Evolutionary conservation across 1,140 invertebrate species (phyloP).

Genomic region (Drosophila aff.): DNA sequence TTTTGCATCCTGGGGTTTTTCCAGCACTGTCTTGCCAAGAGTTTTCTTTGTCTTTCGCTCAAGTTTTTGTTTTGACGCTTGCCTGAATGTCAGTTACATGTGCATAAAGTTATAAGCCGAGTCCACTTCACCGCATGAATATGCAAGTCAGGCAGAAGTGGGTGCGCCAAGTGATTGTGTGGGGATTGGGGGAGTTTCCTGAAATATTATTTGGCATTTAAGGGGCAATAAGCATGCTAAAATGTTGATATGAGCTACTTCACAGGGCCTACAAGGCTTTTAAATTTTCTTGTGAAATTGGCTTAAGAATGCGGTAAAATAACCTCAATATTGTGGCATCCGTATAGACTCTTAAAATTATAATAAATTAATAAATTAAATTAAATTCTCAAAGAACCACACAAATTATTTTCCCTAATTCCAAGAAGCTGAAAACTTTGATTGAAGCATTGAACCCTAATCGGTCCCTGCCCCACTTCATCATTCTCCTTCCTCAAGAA

Average conservation of each 20-base stretch:
- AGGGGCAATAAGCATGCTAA: constrained; percentile 26
- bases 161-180: constrained; percentile 12
- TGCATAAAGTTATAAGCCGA: constrained; percentile 65
- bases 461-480: constrained; percentile 2
- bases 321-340: too few relatives aligned
- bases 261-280: neutral
- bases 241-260: constrained; percentile 25
- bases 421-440: constrained; percentile 22
- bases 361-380: too few relatives aligned
- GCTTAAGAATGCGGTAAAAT: neutral
- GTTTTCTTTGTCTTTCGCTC: constrained; percentile 50
- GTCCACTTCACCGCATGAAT: constrained; percentile 50
- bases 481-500: neutral
- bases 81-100: constrained; percentile 71
- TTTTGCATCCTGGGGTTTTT: constrained; percentile 34
- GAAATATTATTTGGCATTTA: constrained; percentile 30
- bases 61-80: constrained; percentile 65
- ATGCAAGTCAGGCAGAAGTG: constrained; percentile 45
- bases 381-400: neutral
- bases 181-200: neutral
- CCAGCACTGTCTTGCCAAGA: constrained; percentile 18
- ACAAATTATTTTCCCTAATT: neutral
- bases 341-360: too few relatives aligned
- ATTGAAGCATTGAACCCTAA: constrained; percentile 27
- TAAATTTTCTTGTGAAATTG: neutral